Base-by-base conservation (phyloP, 2,888 invertebrate species). In the Thymelicus acteon region DNA sequence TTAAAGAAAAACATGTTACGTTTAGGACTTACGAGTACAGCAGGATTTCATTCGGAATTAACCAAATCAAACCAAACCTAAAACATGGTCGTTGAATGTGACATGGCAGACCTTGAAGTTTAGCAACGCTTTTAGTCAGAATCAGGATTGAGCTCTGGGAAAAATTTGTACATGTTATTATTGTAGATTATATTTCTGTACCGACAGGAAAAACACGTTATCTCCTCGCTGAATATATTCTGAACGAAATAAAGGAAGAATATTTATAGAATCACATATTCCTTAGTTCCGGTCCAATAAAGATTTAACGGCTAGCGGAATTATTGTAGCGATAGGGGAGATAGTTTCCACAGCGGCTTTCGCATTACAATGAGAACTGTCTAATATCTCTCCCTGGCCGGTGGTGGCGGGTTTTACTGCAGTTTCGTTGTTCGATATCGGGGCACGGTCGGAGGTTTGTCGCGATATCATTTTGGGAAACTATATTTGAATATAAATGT, bases 401-500 rank as follows among this genome's bases (percentile, higher is more conserved):
- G 58, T 60, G n/a, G 40, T 31, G 7, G 31, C n/a, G 52, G 31
- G 54, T 68, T 54, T 57, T 44, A 31, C 61, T 68, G 54, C 54
- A 68, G 54, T 44, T 68, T 58, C 37, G 61, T 47, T 69, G 63
- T 69, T 48, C 58, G 47, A 68, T 57, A 67, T 8, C 39, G 52
- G 67, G 13, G 8, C 44, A 4, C 24, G 24, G 24, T 58, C 37
- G 47, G 58, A 39, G 69, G 63, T 62, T 31, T 48, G 58, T 39
- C 65, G 61, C 40, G 58, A 63, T 69, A 69, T 70, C 13, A 70
- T 60, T 70, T 63, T 49, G 49, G 49, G 49, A 19, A 47, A 31
- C 40, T 64, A 60, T 64, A 70, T 70, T 64, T 64, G 49, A 64
- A 70, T 70, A 40, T 60, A 60, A 70, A 70, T 70, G 40, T 60